Evolutionary conservation across 1,140 invertebrate species (phyloP).

Genomic region (Glossosoma conforme): DNA sequence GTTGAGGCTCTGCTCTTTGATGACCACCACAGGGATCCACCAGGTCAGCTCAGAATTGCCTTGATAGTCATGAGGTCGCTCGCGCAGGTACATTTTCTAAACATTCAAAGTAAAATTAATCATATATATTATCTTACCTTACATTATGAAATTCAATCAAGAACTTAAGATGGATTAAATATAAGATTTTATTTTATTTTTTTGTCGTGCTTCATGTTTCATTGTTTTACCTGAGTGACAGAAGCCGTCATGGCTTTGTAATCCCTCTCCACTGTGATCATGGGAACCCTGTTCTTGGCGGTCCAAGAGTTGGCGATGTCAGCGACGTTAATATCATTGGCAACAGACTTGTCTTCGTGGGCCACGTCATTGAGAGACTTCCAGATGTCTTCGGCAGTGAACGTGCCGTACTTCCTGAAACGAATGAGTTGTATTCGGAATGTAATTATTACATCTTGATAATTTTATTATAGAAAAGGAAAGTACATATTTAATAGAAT

Average conservation of each 20-base stretch:
- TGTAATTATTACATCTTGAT: not conserved
- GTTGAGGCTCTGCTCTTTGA: slow-evolving; percentile 51
- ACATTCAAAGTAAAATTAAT: not conserved
- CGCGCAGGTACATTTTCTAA: slow-evolving; percentile 63
- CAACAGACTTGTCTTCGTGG: slow-evolving; percentile 52
- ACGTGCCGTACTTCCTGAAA: slow-evolving; percentile 65
- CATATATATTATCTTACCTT: not conserved
- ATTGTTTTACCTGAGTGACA: slow-evolving; percentile 57
- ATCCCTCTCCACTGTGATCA: slow-evolving; percentile 67
- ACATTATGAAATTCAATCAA: not conserved
- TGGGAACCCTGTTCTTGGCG: slow-evolving; percentile 71
- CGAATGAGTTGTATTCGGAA: not conserved
- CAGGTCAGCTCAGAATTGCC: slow-evolving; percentile 60
- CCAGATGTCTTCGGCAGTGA: slow-evolving; percentile 79
- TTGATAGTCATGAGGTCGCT: slow-evolving; percentile 60
- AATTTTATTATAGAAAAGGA: too few relatives aligned
- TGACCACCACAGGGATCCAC: slow-evolving; percentile 64
- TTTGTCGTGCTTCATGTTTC: not conserved
- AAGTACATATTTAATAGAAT: too few relatives aligned
- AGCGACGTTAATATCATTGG: slow-evolving; percentile 54
- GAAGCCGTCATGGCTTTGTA: slow-evolving; percentile 59
- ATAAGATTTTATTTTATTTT: not conserved
- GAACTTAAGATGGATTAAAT: not conserved
- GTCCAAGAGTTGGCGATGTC: slow-evolving; percentile 77
- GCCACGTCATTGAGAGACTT: slow-evolving; percentile 65